Evolutionary conservation across 2,888 invertebrate genomes (phyloP), one percentile per base, ranked within the genome.

Genomic region (Lycia hirtaria): DNA sequence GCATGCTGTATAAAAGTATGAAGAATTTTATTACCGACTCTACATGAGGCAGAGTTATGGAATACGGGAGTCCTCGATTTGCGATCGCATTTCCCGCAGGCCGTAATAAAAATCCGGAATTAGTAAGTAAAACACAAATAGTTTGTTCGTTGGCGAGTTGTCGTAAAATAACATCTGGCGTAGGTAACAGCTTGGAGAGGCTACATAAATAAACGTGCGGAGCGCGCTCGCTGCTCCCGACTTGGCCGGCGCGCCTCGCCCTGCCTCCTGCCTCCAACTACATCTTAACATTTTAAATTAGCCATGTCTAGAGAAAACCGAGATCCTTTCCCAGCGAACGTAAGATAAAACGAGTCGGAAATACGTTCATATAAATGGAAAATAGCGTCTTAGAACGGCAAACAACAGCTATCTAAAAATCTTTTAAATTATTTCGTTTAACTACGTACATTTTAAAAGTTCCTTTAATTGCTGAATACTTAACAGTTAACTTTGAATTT

Each of bases 101-200:
- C 24, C 49, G 62, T 63, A 54, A 58, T 63, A 67, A 63, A 70
- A 69, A 72, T 65, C 60, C 61, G 59, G 63, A 67, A 71, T 73
- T 67, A 73, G 65, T 69, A 71, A 72, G 73, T 71, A 72, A 80
- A 79, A 71, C 69, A 73, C 56, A 72, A 76, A 78, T 80, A 81
- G 85, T 84, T 87, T 84, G 81, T 84, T 83, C 78, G 73, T 76
- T 77, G 81, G 81, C 73, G 75, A 81, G 81, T 79, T 81, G 87
- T 87, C 87, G 85, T 89, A 86, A 88, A 87, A 82, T 81, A 88
- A 87, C 90, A 90, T 90, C 87, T 91, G 89, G 88, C 81, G 85
- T 82, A 87, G 87, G 88, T 83, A 87, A 82, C 77, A 81, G 77
- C 85, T 84, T 85, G 85, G 87, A 84, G 83, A 87, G 85, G 85